Evolutionary conservation across 2,113 vertebrate genomes (phyloP).

Genomic region (Neoarius graeffei): DNA sequence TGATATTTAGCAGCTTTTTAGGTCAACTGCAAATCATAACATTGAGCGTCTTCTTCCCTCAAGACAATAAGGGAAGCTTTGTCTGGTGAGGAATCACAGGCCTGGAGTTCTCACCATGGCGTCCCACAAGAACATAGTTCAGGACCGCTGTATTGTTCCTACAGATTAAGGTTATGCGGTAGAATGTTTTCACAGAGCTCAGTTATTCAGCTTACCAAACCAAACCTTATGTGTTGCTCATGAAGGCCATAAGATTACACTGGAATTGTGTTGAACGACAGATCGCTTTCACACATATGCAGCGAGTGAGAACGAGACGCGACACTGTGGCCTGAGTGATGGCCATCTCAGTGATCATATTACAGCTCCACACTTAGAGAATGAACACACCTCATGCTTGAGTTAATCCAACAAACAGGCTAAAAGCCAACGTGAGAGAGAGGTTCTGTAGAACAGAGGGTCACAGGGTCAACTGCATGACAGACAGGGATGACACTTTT

Average conservation of each 20-base stretch:
- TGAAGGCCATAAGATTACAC: not conserved
- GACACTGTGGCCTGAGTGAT: conserved; percentile 63
- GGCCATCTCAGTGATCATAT: conserved; percentile 48
- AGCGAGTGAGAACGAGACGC: conserved; percentile 47
- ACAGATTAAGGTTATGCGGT: not conserved
- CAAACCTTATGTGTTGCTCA: not conserved
- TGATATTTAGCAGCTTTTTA: conserved; percentile 13
- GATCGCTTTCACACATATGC: conserved; percentile 19
- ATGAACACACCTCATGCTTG: conserved; percentile 48
- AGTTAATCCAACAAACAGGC: conserved; percentile 51
- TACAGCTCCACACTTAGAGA: conserved; percentile 42
- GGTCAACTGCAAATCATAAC: not conserved
- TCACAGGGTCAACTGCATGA: conserved; percentile 73
- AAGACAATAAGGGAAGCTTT: not conserved
- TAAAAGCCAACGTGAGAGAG: conserved; percentile 47
- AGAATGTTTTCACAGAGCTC: not conserved
- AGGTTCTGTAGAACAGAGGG: conserved; percentile 62
- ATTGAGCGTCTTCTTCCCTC: not conserved
- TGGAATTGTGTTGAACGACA: not conserved
- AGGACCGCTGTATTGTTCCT: not conserved
- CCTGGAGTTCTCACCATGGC: not conserved
- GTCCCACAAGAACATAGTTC: not conserved
- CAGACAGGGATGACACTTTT: conserved; percentile 66
- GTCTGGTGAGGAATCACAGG: not conserved
- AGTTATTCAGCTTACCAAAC: not conserved